Percentiles rank a stretch among this genome's conserved stretches.
These are phyloP conservation scores for Indri indri DNA, from an alignment of 2,113 vertebrate species.

Conservation along the genomic window DNA sequence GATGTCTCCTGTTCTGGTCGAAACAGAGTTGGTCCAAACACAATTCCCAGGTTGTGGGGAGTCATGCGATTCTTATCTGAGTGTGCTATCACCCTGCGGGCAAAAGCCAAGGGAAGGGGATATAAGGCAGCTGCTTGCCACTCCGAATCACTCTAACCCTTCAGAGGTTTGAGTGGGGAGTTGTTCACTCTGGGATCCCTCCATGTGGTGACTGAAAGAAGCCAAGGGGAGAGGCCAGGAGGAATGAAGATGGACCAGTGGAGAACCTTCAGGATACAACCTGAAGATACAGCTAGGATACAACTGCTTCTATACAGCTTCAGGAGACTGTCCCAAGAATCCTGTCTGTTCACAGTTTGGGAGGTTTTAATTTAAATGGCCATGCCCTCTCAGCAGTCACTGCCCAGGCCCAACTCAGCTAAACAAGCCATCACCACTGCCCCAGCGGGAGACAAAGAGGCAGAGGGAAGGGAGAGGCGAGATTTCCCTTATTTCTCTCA, in stretches of 20 bases:
- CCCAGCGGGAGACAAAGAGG: not conserved
- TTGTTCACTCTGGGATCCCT: not conserved
- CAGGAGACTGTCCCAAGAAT: not conserved
- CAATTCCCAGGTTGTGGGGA: slow-evolving; percentile 95
- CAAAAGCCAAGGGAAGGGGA: slow-evolving; percentile 13
- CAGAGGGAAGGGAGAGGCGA: not conserved
- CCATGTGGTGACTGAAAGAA: not conserved
- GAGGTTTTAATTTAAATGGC: not conserved
- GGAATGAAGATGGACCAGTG: not conserved
- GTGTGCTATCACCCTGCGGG: slow-evolving; percentile 88
- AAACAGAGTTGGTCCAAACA: slow-evolving; percentile 95
- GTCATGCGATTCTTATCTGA: slow-evolving; percentile 92
- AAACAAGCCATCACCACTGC: not conserved
- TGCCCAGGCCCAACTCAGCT: not conserved
- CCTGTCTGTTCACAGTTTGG: not conserved
- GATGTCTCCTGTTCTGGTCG: slow-evolving; percentile 88
- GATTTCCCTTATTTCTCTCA: not conserved
- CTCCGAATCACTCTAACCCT: not conserved
- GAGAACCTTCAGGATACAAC: not conserved
- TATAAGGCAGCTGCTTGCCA: not conserved
- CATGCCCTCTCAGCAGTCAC: not conserved
- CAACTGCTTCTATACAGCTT: not conserved
- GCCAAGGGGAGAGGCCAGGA: not conserved
- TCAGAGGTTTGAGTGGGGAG: not conserved
- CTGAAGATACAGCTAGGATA: not conserved